These are phyloP conservation scores for Tapirus indicus DNA, from an alignment of 2,797 vertebrate genomes.

Conservation along the genomic window DNA sequence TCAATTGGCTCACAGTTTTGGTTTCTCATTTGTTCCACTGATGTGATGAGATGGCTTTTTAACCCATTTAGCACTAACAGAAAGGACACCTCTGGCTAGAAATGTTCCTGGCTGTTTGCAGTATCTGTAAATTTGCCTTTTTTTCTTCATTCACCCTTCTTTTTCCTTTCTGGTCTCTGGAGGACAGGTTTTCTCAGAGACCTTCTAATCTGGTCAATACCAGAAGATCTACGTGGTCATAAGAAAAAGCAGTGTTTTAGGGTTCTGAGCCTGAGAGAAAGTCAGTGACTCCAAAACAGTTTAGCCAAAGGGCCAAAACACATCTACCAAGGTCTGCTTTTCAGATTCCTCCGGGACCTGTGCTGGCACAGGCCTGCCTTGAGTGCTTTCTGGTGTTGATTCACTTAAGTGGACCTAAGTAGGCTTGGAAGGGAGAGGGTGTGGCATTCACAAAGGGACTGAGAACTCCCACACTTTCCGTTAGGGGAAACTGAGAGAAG, in stretches of 20 bases:
- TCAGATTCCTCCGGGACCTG: neutral
- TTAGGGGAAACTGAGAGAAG: neutral
- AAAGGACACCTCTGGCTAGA: slow-evolving; percentile 56
- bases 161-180: neutral
- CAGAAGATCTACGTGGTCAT: neutral
- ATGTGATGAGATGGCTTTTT: slow-evolving; percentile 66
- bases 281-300: neutral
- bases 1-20: slow-evolving; percentile 45
- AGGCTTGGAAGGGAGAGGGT: neutral
- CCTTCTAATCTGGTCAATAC: neutral
- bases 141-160: neutral
- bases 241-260: neutral
- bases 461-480: neutral
- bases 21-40: slow-evolving; percentile 63
- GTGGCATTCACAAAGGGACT: neutral
- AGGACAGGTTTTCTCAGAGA: neutral
- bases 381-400: neutral
- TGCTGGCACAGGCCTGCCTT: neutral
- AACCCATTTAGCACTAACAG: slow-evolving; percentile 40
- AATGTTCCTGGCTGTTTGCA: slow-evolving; percentile 39
- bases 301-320: neutral
- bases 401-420: neutral
- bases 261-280: neutral
- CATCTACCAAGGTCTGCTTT: neutral
- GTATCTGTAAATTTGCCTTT: neutral